Conservation (phyloP, 2,888 invertebrate species). For the Diadegma fenestrale region DNA sequence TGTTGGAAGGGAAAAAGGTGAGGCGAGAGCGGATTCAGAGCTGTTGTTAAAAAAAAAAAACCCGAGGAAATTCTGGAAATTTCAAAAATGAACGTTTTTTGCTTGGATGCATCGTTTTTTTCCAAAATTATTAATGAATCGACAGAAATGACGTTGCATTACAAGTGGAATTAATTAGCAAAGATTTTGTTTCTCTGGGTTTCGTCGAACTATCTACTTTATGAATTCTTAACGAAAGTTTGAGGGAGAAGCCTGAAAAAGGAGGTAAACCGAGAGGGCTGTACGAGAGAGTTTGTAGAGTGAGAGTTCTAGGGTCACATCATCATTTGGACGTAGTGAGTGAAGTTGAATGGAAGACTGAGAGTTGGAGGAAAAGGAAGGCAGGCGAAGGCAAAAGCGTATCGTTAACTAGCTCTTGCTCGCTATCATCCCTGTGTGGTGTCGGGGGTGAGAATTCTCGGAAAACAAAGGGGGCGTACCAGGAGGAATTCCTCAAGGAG, state of each 20-base stretch:
- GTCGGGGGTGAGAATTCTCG: constrained; percentile 56
- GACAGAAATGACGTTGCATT: too few species aligned
- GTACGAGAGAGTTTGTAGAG: constrained; percentile 20
- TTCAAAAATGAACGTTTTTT: neutral
- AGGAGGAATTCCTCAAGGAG: constrained; percentile 44
- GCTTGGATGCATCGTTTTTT: neutral
- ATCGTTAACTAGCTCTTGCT: constrained; percentile 24
- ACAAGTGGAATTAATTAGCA: neutral
- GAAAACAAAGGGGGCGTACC: constrained; percentile 65
- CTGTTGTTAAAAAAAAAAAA: neutral
- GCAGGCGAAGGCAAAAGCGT: constrained; percentile 33
- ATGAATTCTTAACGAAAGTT: neutral
- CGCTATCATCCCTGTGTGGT: constrained; percentile 20
- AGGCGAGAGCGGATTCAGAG: neutral
- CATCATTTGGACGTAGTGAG: constrained; percentile 61
- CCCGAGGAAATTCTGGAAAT: neutral
- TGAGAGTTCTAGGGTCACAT: constrained; percentile 50
- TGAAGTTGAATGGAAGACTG: constrained; percentile 68
- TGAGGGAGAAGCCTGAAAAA: constrained; percentile 18
- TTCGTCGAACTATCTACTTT: neutral
- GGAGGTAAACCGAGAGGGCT: neutral
- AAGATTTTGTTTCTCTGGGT: neutral
- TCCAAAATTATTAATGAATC: too few species aligned
- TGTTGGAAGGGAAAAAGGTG: neutral
- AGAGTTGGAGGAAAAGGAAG: constrained; percentile 29